Evolutionary conservation across 2,113 vertebrate species (phyloP).

Genomic region (Okapia johnstoni): DNA sequence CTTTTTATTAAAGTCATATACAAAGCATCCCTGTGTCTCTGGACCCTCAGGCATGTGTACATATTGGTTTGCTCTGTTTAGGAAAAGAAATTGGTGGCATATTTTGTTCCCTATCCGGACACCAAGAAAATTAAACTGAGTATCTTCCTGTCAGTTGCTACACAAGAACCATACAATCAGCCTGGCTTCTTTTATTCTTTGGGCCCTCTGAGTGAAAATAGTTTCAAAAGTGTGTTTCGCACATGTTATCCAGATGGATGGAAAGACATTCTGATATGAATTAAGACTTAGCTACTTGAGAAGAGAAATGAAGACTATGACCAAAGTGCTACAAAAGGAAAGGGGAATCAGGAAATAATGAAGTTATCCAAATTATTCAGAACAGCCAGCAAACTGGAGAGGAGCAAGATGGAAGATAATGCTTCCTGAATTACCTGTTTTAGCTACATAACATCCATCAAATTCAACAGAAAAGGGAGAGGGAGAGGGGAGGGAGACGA

Average conservation of each 20-base stretch:
- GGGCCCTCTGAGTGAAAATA: neutral
- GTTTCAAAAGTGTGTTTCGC: neutral
- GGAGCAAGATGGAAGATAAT: neutral
- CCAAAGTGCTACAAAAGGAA: neutral
- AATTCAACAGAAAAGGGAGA: neutral
- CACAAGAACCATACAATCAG: neutral
- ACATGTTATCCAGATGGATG: neutral
- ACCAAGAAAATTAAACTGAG: conserved; percentile 52
- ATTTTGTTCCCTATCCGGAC: neutral
- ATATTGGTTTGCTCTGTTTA: conserved; percentile 50
- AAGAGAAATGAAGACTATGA: neutral
- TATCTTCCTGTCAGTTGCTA: conserved; percentile 10
- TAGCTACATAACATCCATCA: neutral
- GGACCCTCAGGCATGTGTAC: conserved; percentile 28
- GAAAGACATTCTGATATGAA: neutral
- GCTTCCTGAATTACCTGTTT: neutral
- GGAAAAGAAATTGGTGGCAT: neutral
- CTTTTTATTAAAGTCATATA: conserved; percentile 73
- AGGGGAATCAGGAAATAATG: neutral
- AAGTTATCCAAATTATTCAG: neutral
- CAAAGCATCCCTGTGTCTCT: conserved; percentile 60
- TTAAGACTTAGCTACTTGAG: neutral
- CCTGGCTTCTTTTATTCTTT: neutral
- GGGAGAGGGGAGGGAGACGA: neutral
- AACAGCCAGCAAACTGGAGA: neutral